These are phyloP conservation scores for Campoplex capitator DNA, from an alignment of 2,888 invertebrate species.

Conservation along the genomic window DNA sequence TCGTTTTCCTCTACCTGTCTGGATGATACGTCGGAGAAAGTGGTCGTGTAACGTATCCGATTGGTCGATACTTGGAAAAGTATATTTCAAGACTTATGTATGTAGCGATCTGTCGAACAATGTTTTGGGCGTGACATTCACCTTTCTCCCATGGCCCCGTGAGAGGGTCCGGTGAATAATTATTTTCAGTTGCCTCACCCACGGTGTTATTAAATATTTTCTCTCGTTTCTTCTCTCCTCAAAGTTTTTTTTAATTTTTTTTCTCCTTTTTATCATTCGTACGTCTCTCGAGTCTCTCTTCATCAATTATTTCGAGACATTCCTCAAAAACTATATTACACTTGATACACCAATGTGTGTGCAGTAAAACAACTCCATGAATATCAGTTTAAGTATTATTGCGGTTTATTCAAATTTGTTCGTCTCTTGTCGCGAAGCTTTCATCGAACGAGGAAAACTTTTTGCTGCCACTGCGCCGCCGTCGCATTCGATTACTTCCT, in stretches of 20 bases:
- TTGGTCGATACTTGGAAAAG: constrained; percentile 61
- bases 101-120: constrained; percentile 37
- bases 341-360: background rate
- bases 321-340: constrained; percentile 2
- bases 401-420: constrained; percentile 42
- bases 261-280: background rate
- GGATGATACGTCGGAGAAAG: constrained; percentile 58
- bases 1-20: constrained; percentile 59
- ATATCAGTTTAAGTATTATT: constrained; percentile 14
- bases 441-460: constrained; percentile 37
- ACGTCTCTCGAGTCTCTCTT: background rate
- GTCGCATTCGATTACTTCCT: constrained; percentile 19
- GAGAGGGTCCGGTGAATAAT: constrained; percentile 54
- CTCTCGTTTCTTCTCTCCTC: constrained; percentile 51
- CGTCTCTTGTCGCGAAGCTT: constrained; percentile 49
- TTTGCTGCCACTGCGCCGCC: background rate
- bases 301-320: constrained; percentile 12
- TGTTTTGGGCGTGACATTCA: constrained; percentile 59
- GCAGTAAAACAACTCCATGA: constrained; percentile 16
- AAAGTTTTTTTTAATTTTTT: background rate
- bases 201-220: constrained; percentile 61
- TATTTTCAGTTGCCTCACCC: constrained; percentile 38
- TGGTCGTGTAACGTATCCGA: constrained; percentile 56
- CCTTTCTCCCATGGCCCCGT: constrained; percentile 59
- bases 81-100: constrained; percentile 58